These are phyloP conservation scores for Uromys caudimaculatus DNA, from an alignment of 2,797 vertebrate species.

Conservation along the genomic window DNA sequence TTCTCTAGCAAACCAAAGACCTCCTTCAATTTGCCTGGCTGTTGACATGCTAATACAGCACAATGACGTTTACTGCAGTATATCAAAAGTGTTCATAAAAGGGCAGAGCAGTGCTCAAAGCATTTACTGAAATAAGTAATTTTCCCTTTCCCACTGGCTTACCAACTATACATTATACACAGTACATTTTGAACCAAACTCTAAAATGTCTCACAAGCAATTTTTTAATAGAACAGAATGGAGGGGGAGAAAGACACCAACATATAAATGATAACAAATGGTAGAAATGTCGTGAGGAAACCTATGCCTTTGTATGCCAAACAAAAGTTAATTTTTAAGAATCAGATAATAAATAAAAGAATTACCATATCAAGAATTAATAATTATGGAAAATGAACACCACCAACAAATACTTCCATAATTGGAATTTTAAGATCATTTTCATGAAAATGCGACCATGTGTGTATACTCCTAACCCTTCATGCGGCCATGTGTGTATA, in stretches of 20 bases:
- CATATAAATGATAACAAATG: not conserved
- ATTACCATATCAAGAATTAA: slow-evolving; percentile 78
- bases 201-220: slow-evolving; percentile 63
- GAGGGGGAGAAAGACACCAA: not conserved
- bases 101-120: not conserved
- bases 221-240: no score
- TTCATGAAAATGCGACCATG: slow-evolving; percentile 23
- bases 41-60: not conserved
- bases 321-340: not conserved
- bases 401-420: slow-evolving; percentile 74
- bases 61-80: slow-evolving; percentile 9
- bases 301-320: not conserved
- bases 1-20: not conserved
- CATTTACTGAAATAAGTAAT: slow-evolving; percentile 27
- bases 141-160: not conserved
- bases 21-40: slow-evolving; percentile 28
- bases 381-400: slow-evolving; percentile 77
- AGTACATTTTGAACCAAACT: slow-evolving; percentile 42
- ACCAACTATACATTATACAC: slow-evolving; percentile 2
- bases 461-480: not conserved
- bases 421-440: slow-evolving; percentile 71
- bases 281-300: not conserved
- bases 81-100: slow-evolving; percentile 49
- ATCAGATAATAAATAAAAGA: slow-evolving; percentile 72
- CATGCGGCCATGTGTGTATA: no score